Percentiles rank a stretch among this genome's conserved stretches.
Conservation (phyloP, 2,888 invertebrate species). For the Aphidius colemani region DNA sequence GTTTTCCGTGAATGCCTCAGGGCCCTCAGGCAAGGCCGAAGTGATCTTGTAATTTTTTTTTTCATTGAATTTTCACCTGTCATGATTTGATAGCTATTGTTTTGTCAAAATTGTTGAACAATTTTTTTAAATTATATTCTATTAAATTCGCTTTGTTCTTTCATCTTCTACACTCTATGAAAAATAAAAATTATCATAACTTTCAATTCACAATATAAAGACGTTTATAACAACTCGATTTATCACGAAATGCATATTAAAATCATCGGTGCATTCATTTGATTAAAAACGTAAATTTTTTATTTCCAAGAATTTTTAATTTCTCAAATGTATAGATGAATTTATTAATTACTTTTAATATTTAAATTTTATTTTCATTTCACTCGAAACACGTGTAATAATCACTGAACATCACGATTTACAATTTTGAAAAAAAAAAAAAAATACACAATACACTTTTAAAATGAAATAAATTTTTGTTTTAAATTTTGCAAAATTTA, state of each 20-base stretch:
- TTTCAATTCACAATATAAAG: neutral
- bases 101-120: neutral
- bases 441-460: too few relatives aligned
- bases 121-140: neutral
- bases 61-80: neutral
- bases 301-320: neutral
- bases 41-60: conserved; percentile 36
- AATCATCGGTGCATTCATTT: conserved; percentile 26
- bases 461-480: too few relatives aligned
- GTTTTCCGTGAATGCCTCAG: conserved; percentile 43
- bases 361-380: neutral
- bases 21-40: conserved; percentile 55
- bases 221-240: conserved; percentile 3
- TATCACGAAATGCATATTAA: conserved; percentile 7
- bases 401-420: too few relatives aligned
- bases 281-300: conserved; percentile 12
- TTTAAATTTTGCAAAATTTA: too few relatives aligned
- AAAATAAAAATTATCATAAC: too few relatives aligned
- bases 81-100: too few relatives aligned
- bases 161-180: neutral
- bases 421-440: too few relatives aligned
- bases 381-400: neutral
- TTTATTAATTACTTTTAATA: too few relatives aligned
- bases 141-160: neutral
- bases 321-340: too few relatives aligned